Base-by-base conservation (phyloP, 2,888 invertebrate genomes). In the Ophion ellenae region DNA sequence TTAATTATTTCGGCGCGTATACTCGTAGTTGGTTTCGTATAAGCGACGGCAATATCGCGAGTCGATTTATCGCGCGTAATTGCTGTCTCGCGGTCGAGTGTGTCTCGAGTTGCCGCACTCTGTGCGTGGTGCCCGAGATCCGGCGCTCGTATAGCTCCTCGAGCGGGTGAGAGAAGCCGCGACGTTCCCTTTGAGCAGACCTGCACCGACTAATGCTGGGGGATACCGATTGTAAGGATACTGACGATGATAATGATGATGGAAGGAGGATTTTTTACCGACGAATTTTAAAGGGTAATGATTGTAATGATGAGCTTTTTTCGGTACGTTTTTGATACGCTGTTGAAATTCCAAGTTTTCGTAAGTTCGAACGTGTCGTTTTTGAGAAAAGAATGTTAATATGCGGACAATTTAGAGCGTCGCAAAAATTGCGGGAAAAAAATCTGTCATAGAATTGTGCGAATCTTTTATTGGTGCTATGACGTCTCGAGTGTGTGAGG, bases 1-100 rank as follows among this genome's bases (percentile, higher is more conserved):
- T 84, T 84, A 77, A 81, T 84, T 84, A 84, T 73, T 81, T 77
- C 40, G 76, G 59, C 73, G 70, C 76, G 70, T 69, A 79, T 45
- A 70, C 14, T 17, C 36, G 59, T 6, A 53, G 53, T 17, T 5
- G 17, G 17, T 17, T 17, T 53, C 53, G 53, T 17, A 17, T 53
- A 53, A 2, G 47, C 36, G 47, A 59, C 59, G 59, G 70, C 76
- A 57, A 76, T 71, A 80, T 76, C 47, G 20, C 76, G 32, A 57
- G 57, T 32, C 80, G 76, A 84, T 84, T 84, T 84, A 84, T 84
- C 64, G 80, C 70, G 66, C 74, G 76, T 84, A 84, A 84, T 84
- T 80, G 69, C 80, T 47, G 63, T 63, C 53, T 57, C 53, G 20
- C 36, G 45, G 14, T 53, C 36, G 73, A 69, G 14, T 75, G 14